These are phyloP conservation scores for Mesembrinibis cayennensis DNA, from an alignment of 2,113 vertebrate species.

Conservation along the genomic window DNA sequence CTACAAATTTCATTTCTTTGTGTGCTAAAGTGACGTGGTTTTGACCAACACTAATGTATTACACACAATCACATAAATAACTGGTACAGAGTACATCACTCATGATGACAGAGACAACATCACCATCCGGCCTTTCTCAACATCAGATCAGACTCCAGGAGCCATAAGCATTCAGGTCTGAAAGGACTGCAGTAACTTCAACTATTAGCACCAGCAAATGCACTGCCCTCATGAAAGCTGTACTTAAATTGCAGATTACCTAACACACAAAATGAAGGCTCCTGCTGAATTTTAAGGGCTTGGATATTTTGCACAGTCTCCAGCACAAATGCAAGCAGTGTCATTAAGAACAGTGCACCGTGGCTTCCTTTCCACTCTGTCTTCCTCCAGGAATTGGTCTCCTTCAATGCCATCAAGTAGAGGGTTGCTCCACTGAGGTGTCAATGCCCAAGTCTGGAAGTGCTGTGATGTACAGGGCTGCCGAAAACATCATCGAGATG, in stretches of 20 bases:
- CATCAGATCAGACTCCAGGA: background rate
- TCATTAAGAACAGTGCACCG: background rate
- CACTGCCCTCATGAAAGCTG: background rate
- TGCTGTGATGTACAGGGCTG: background rate
- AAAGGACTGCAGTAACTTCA: background rate
- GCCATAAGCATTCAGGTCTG: background rate
- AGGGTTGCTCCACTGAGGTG: background rate
- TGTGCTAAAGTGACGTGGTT: background rate
- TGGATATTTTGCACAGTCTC: background rate
- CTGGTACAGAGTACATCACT: background rate
- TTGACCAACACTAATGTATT: background rate
- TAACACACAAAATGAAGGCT: slow-evolving; percentile 5
- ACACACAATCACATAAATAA: background rate
- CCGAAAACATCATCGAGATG: accelerated
- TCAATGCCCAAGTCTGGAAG: background rate
- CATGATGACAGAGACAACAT: background rate
- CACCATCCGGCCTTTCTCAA: background rate
- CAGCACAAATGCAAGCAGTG: background rate
- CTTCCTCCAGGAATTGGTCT: background rate
- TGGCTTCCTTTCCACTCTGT: background rate
- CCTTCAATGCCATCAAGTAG: background rate
- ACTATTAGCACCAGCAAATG: background rate
- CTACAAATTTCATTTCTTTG: background rate
- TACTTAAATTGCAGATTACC: background rate
- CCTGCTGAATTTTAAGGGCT: background rate